Evolutionary conservation across 2,113 vertebrate genomes (phyloP).

Genomic region (Erinaceus europaeus): DNA sequence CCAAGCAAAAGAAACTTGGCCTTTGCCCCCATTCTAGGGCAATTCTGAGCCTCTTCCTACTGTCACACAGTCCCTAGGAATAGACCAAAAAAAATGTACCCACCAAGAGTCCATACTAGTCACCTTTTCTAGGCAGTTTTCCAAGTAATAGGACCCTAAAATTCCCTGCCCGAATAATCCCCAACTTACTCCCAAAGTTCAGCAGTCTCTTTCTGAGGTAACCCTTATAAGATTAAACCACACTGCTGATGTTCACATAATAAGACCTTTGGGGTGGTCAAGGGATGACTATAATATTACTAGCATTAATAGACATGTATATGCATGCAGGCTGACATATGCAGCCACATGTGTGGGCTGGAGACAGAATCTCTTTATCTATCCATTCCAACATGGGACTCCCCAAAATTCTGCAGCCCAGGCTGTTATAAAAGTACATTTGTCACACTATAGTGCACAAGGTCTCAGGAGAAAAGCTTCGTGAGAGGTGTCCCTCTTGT

Average conservation of each 20-base stretch:
- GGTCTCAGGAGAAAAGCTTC: too few relatives aligned
- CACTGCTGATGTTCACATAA: background rate
- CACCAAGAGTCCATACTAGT: background rate
- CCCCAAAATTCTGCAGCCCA: background rate
- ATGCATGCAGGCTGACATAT: background rate
- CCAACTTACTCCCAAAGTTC: background rate
- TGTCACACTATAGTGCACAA: too few relatives aligned
- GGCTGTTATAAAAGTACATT: background rate
- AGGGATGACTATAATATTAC: background rate
- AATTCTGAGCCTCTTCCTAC: background rate
- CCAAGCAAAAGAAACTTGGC: background rate
- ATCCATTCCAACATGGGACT: background rate
- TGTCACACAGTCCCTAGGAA: background rate
- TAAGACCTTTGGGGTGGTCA: background rate
- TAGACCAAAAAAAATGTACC: background rate
- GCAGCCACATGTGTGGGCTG: rapidly evolving
- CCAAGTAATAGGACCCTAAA: background rate
- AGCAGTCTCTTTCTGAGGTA: background rate
- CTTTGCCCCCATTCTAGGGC: background rate
- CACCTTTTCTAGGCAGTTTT: background rate
- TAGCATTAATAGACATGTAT: background rate
- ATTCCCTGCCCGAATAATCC: background rate
- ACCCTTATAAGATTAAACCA: background rate
- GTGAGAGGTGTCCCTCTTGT: too few relatives aligned
- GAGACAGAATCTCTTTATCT: background rate